Evolutionary conservation across 2,113 vertebrate genomes (phyloP), one percentile per base, ranked within the genome.

Genomic region (Mustelus asterias): DNA sequence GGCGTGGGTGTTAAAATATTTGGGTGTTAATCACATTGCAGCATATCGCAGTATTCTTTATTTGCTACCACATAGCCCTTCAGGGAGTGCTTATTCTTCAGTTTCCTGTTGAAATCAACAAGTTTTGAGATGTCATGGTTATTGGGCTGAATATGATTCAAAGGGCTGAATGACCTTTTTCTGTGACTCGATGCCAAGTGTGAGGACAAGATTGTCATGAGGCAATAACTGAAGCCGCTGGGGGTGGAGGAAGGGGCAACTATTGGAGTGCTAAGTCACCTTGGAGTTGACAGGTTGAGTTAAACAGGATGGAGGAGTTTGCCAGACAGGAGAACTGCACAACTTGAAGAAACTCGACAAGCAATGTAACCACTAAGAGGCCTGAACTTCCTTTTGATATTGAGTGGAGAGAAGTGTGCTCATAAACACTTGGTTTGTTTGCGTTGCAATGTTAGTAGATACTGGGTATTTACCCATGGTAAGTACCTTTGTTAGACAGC

Each of bases 11-110:
- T 90, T 60, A 90, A 60, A 90, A 90, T 90, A 60, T 90, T 90
- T 63, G 48, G 4, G 58, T 90, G 88, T 90, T 90, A 90, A 60
- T 63, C 88, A 60, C 54, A 63, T 60, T 90, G 24, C 88, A 89
- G 48, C 86, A 90, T 60, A 90, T 48, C 58, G 33, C 88, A 90
- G 88, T 60, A 90, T 24, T 29, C 44, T 63, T 58, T 60, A 90
- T 60, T 90, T 83, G 37, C 16, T 41, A 83, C 16, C 37, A 44
- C 37, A 83, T 20, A 16, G 13, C 88, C 54, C 88, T 29, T 90
- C 54, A 90, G 88, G 88, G 88, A 90, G 88, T 90, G 26, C 13
- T 90, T 90, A 90, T 90, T 60, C 88, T 63, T 54, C 29, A 60
- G 88, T 14, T 60, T 58, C 88, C 88, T 90, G 88, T 60, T 90